Base-by-base conservation (phyloP, 2,797 vertebrate species). In the Artibeus lituratus region DNA sequence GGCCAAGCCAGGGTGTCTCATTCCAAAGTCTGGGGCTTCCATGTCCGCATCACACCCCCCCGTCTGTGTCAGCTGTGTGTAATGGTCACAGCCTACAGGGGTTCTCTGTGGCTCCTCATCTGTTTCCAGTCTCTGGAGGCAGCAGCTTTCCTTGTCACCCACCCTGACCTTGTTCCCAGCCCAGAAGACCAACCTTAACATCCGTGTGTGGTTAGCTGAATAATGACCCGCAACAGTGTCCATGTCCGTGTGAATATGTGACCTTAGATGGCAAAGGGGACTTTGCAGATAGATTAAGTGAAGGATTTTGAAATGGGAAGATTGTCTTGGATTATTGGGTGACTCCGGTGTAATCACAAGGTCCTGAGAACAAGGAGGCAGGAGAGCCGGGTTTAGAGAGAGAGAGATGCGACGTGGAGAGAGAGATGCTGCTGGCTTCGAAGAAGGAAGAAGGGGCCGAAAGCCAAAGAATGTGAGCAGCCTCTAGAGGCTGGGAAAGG, bases 11-110 rank as follows among this genome's bases (percentile, higher is more conserved):
- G 26, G 49, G 49, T 47, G 44, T 70, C 32, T 44, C 3, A 5
- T 2, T 12, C 44, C 21, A 7, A 62, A 67, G 29, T 18, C 59
- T 7, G 21, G 62, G 81, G 81, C 44, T 49, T 37, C 59, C 59
- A 11, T 7, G 32, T 47, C 16, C 5, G 44, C 29, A 2, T 0
- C 10, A 21, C 11, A 1, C 16, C 37, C 2, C 32, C 5, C 12
- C n/a, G 35, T 10, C 57, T 24, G 42, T 2, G 8, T 10, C 39
- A n/a, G 51, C 53, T n/a, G 10, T 12, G 1, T 32, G 47, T 29
- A 2, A 10, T 18, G 6, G 32, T 35, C 24, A 22, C 8, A 7
- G 19, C 49, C 69, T 4, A 1, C 7, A 15, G 32, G 0, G 4
- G 37, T 5, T 32, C 22, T 44, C 49, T 7, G 15, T n/a, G 72